phyloP scores from a whole-genome alignment of 2,113 vertebrate genomes.

The Sorex araneus region DNA sequence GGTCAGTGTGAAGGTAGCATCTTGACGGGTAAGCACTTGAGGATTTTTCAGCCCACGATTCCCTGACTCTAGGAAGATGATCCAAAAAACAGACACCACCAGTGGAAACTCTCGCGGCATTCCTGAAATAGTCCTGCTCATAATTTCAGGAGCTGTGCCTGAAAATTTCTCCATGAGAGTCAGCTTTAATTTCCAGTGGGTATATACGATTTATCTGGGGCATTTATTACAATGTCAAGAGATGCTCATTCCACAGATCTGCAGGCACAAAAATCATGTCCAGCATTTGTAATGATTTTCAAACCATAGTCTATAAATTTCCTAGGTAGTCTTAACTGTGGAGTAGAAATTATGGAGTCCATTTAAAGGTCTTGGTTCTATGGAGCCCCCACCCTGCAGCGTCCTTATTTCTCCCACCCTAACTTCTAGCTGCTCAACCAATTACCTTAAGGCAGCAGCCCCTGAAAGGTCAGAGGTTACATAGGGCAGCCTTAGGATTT shows the following conservation, averaged over 20 bases:
- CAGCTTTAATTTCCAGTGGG: neutral
- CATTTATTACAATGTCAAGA: neutral
- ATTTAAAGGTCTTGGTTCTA: conserved; percentile 56
- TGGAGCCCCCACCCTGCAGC: neutral
- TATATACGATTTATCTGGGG: neutral
- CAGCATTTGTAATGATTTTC: conserved; percentile 45
- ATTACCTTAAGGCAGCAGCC: conserved; percentile 49
- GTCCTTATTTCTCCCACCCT: neutral
- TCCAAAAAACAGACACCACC: neutral
- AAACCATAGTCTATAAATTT: conserved; percentile 64
- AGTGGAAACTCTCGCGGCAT: neutral
- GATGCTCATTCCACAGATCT: neutral
- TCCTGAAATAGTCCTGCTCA: neutral
- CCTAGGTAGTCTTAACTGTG: neutral
- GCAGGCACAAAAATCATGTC: neutral
- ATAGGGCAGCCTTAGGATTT: conserved; percentile 68
- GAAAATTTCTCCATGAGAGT: neutral
- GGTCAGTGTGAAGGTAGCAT: neutral
- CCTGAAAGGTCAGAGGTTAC: conserved; percentile 61
- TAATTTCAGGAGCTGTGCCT: neutral
- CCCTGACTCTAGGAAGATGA: neutral
- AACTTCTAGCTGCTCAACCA: conserved; percentile 26
- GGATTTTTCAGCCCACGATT: neutral
- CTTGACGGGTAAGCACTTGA: neutral
- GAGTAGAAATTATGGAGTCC: conserved; percentile 57